A percentile compares a stretch with the other conserved stretches of the same genome.
phyloP scores from a whole-genome alignment of 1,140 invertebrate genomes.

The Babylonia areolata region DNA sequence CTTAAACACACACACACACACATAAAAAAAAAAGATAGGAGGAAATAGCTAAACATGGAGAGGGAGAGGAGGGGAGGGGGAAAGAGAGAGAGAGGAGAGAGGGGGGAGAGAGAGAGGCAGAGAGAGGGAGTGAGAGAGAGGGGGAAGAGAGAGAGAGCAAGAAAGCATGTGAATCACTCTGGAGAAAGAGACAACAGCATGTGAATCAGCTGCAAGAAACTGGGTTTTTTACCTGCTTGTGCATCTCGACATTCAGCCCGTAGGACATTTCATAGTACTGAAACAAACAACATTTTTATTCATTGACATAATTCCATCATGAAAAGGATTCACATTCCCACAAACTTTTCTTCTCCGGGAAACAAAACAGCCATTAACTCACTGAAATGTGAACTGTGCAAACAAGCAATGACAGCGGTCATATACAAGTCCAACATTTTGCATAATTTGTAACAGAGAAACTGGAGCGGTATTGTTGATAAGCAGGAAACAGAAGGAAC shows the following conservation, averaged over 20 bases:
- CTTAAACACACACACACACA: too few species aligned
- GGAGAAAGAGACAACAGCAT: background rate
- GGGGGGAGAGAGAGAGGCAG: background rate
- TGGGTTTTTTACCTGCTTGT: slow-evolving; percentile 92
- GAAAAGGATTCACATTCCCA: too few species aligned
- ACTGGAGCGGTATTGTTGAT: too few species aligned
- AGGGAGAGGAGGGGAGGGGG: background rate
- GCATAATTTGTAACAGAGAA: too few species aligned
- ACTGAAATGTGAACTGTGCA: too few species aligned
- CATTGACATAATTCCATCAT: too few species aligned
- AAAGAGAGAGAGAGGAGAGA: slow-evolving; percentile 7
- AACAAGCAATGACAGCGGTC: too few species aligned
- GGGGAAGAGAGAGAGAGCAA: background rate
- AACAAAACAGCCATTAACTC: too few species aligned
- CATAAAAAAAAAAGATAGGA: too few species aligned
- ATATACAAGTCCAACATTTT: too few species aligned
- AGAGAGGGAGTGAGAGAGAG: background rate
- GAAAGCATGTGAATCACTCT: background rate
- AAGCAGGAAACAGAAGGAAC: too few species aligned
- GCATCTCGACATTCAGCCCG: slow-evolving; percentile 99
- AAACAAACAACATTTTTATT: slow-evolving; percentile 77
- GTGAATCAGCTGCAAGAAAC: background rate
- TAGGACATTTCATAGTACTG: slow-evolving; percentile 99
- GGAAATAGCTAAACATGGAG: background rate
- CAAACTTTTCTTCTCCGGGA: too few species aligned